Conservation (phyloP, 2,797 vertebrate genomes). For the Etheostoma nigrum region DNA sequence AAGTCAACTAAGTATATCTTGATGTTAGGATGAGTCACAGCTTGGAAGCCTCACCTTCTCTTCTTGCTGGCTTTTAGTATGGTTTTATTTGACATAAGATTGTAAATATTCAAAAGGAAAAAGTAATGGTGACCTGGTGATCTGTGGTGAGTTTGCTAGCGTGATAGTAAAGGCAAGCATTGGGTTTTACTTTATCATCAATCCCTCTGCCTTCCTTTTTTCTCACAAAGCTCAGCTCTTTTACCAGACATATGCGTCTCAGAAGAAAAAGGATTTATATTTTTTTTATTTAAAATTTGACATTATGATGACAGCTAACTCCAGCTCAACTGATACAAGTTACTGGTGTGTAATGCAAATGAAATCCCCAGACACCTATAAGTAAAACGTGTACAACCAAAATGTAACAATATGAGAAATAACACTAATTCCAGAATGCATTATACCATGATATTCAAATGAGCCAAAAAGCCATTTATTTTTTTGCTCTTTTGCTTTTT, state of each 20-base stretch:
- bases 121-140: not conserved
- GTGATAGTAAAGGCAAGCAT: not conserved
- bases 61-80: not conserved
- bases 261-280: not conserved
- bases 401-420: not conserved
- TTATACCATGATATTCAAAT: slow-evolving; percentile 44
- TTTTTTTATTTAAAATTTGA: not conserved
- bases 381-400: not conserved
- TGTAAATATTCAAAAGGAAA: slow-evolving; percentile 2
- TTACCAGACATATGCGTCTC: not conserved
- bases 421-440: slow-evolving; percentile 6
- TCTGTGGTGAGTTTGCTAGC: not conserved
- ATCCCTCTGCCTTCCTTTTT: not conserved
- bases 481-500: not conserved
- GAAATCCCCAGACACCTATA: not conserved
- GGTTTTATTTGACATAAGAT: not conserved
- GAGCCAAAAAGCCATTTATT: slow-evolving; percentile 73
- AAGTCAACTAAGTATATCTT: slow-evolving; percentile 40
- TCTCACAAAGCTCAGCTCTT: not conserved
- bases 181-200: not conserved
- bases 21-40: slow-evolving; percentile 21
- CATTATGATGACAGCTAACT: not conserved
- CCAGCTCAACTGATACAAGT: not conserved
- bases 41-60: slow-evolving; percentile 10
- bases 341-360: not conserved